These are phyloP conservation scores for Avahi laniger DNA, from an alignment of 2,797 vertebrate genomes.

Conservation along the genomic window DNA sequence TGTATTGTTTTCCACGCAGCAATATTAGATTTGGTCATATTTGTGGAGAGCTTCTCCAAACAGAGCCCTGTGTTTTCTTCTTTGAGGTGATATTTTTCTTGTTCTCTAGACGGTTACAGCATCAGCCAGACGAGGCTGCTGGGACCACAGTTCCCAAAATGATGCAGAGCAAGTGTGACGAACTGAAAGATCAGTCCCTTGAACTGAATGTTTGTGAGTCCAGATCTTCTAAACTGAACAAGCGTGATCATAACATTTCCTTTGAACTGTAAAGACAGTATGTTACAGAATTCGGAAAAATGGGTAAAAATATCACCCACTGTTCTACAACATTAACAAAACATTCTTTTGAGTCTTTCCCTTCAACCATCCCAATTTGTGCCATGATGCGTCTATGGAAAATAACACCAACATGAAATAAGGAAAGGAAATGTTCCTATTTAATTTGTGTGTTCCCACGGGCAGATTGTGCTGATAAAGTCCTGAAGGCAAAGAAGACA, in stretches of 20 bases:
- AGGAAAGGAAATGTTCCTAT: not conserved
- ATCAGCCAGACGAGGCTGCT: not conserved
- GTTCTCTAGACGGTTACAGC: fast-evolving
- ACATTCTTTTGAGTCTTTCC: not conserved
- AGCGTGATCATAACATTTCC: not conserved
- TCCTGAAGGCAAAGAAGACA: not conserved
- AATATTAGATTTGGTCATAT: fast-evolving
- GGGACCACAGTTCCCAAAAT: not conserved
- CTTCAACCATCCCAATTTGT: not conserved
- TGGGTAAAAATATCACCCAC: not conserved
- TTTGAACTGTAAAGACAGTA: not conserved
- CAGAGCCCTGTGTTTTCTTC: not conserved
- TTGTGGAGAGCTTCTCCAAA: no score
- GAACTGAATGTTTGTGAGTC: fast-evolving
- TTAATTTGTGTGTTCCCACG: fast-evolving
- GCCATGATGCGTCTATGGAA: not conserved
- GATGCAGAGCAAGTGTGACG: not conserved
- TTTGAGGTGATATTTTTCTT: not conserved
- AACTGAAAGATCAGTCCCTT: not conserved
- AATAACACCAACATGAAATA: not conserved
- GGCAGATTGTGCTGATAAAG: not conserved
- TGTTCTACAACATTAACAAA: not conserved
- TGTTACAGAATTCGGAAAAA: not conserved
- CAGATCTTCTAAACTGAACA: not conserved
- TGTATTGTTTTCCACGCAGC: not conserved